Evolutionary conservation across 2,113 vertebrate genomes (phyloP).

Genomic region (Leptobrachium leishanense): DNA sequence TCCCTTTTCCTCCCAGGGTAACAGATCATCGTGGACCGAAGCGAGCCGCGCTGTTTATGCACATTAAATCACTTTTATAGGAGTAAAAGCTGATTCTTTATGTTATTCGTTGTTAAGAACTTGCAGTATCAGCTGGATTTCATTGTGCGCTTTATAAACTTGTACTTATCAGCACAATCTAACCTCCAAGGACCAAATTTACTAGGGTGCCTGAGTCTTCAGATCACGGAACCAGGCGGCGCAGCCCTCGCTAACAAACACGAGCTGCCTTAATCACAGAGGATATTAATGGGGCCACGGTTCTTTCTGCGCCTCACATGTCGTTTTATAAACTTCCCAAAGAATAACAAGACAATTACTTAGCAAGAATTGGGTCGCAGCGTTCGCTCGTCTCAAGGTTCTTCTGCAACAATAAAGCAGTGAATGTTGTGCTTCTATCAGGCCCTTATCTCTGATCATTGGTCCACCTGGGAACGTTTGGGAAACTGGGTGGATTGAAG

Average conservation of each 20-base stretch:
- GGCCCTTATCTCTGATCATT: no score
- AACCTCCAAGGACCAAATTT: conserved; percentile 23
- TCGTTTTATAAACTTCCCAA: no score
- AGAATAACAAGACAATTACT: no score
- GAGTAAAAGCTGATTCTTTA: conserved; percentile 6
- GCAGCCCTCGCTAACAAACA: not conserved
- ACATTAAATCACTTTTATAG: conserved; percentile 3
- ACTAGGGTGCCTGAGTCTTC: conserved; percentile 4
- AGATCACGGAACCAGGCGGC: not conserved
- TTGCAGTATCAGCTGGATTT: conserved; percentile 27
- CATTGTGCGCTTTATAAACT: not conserved
- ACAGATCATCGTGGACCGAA: not conserved
- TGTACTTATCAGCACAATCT: conserved; percentile 27
- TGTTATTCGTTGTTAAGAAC: conserved; percentile 26
- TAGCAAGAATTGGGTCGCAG: no score
- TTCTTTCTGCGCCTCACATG: no score
- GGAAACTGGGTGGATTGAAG: no score
- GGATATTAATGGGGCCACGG: not conserved
- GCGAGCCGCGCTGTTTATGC: not conserved
- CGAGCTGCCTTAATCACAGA: not conserved
- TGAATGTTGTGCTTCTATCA: no score
- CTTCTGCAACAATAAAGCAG: no score
- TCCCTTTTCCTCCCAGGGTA: not conserved
- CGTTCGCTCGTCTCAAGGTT: no score
- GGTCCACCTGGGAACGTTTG: no score